Base-by-base conservation (phyloP, 2,888 invertebrate genomes). In the Lasioglossum malachurum region DNA sequence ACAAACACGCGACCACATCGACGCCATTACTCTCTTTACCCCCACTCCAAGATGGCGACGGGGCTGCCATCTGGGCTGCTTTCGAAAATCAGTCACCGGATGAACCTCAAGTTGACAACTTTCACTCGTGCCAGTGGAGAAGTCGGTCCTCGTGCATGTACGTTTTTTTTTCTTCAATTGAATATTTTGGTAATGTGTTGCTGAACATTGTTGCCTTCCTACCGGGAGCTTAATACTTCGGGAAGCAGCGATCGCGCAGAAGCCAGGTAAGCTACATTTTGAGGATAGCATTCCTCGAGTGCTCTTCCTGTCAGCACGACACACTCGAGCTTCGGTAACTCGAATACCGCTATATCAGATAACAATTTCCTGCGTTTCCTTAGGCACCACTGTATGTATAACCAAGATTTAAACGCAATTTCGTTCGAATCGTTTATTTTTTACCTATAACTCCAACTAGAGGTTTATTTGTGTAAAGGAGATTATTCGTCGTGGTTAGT, bases 1-100 rank as follows among this genome's bases (percentile, higher is more conserved):
- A 72, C 73, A 72, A 16, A 31, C 27, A 23, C 57, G 44, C 78
- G 69, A 77, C 74, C n/a, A 38, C 83, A 83, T 76, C 35, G 78
- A 67, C 67, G 78, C 71, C 77, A 60, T 53, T 74, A 53, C 73
- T 44, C 72, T 49, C 23, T 53, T 49, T 19, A 35, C 7, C 27
- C 46, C 31, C 16, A 12, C 64, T 19, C 41, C 41, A n/a, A 23
- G 14, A 23, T 27, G 23, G 4, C 67, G 27, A 75, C 31, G 31
- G 14, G 16, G 38, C 4, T 69, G 76, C 79, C 80, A 44, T 64
- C 72, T 71, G 27, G 64, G 14, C 31, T 60, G 16, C 10, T 41
- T 23, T 49, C 10, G 8, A n/a, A 27, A 67, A 67, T 41, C 57
- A 53, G 27, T 57, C 23, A 14, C n/a, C 41, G 41, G 71, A 71